These are phyloP conservation scores for Musca vetustissima DNA, from an alignment of 1,140 invertebrate genomes.

Conservation along the genomic window DNA sequence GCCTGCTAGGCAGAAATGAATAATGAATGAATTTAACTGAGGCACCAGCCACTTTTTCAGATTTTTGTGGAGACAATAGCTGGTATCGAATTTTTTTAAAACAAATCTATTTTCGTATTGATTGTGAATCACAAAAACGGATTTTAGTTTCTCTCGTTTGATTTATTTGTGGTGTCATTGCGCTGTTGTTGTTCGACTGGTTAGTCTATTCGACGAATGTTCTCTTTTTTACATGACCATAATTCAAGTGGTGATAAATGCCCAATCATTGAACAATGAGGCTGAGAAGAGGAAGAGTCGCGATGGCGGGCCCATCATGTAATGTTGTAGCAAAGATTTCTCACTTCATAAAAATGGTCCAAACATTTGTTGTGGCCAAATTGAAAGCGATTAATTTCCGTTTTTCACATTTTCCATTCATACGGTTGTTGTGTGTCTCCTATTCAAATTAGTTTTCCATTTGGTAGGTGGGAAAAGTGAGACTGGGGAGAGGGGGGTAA, in stretches of 20 bases:
- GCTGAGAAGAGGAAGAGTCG: not conserved
- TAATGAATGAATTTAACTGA: not conserved
- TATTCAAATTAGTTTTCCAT: not conserved
- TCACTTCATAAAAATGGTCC: not conserved
- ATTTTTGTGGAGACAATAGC: not conserved
- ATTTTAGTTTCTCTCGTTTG: not conserved
- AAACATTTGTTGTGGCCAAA: constrained; percentile 14
- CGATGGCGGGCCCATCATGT: not conserved
- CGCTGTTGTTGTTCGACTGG: not conserved
- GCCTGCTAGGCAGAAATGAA: no score
- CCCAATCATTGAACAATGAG: not conserved
- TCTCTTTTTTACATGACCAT: no score
- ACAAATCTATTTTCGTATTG: not conserved
- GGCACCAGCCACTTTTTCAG: not conserved
- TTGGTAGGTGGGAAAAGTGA: not conserved
- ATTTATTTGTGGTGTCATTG: not conserved
- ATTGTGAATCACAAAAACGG: not conserved
- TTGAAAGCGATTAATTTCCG: constrained; percentile 15
- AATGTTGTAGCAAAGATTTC: not conserved
- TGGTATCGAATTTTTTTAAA: not conserved
- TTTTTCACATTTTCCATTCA: constrained; percentile 7
- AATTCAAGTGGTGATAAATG: no score
- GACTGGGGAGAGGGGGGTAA: no score
- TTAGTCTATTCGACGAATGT: no score
- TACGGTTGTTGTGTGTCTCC: not conserved